Evolutionary conservation across 2,797 vertebrate genomes (phyloP).

Genomic region (Acestrorhynchus altus): DNA sequence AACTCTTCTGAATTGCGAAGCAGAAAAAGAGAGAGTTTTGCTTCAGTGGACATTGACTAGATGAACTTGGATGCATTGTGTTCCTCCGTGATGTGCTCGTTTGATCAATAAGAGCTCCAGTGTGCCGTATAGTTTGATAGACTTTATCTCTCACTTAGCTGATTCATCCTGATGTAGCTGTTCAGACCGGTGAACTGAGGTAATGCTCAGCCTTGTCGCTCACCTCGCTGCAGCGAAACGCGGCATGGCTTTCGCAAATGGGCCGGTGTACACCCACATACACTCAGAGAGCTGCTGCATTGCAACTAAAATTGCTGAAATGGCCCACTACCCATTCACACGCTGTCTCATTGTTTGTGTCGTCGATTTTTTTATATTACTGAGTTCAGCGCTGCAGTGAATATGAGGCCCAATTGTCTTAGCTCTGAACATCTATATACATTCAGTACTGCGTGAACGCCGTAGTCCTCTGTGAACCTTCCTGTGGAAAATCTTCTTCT

Average conservation of each 20-base stretch:
- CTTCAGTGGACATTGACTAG: slow-evolving; percentile 2
- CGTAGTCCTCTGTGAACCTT: no score
- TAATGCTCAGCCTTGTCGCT: slow-evolving; percentile 37
- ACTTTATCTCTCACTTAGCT: slow-evolving; percentile 5
- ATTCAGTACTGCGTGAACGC: neutral
- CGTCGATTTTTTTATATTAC: neutral
- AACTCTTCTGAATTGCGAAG: no score
- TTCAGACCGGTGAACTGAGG: slow-evolving; percentile 19
- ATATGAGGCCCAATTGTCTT: neutral
- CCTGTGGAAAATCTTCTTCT: no score
- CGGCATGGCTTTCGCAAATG: neutral
- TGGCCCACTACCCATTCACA: neutral
- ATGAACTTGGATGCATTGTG: neutral
- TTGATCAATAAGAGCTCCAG: slow-evolving; percentile 10
- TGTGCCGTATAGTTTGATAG: slow-evolving; percentile 12
- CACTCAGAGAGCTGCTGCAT: slow-evolving; percentile 42
- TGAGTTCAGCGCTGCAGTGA: neutral
- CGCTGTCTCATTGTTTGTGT: neutral
- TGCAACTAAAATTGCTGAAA: neutral
- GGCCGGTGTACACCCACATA: slow-evolving; percentile 50
- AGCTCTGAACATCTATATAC: neutral
- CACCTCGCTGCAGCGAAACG: slow-evolving; percentile 49
- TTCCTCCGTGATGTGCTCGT: neutral
- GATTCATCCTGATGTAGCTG: slow-evolving; percentile 13
- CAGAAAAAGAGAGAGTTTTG: slow-evolving; percentile 3